Conservation (phyloP, 2,113 vertebrate genomes). For the Odontesthes bonariensis region DNA sequence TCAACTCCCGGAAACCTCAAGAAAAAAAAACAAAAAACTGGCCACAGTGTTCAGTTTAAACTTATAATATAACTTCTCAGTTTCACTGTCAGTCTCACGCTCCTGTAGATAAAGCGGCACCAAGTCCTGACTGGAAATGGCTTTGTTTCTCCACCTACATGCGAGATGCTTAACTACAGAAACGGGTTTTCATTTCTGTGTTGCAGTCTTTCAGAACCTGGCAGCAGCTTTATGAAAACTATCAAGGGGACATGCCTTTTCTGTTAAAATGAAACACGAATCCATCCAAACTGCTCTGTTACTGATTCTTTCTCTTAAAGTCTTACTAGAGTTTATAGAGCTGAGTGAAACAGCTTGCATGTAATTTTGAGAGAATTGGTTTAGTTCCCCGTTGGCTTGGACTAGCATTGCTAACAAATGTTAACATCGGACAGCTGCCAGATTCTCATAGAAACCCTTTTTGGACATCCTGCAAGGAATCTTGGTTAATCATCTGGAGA, state of each 20-base stretch:
- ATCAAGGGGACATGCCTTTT: constrained; percentile 38
- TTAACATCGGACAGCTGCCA: constrained; percentile 38
- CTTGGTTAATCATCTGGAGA: constrained; percentile 35
- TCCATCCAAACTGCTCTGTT: constrained; percentile 44
- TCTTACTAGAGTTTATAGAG: constrained; percentile 34
- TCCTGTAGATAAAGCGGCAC: not conserved
- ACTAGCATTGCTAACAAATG: constrained; percentile 54
- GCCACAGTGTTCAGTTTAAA: not conserved
- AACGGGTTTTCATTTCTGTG: constrained; percentile 5
- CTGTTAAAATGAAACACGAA: constrained; percentile 58
- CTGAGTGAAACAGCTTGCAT: constrained; percentile 47
- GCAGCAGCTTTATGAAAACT: constrained; percentile 20
- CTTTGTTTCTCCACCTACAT: not conserved
- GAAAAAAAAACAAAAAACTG: not conserved
- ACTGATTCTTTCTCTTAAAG: constrained; percentile 30
- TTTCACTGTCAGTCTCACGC: not conserved
- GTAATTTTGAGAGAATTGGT: constrained; percentile 54
- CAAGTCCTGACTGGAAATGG: not conserved
- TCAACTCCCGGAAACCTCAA: constrained; percentile 6
- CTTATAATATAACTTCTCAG: not conserved
- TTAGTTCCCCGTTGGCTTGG: constrained; percentile 51
- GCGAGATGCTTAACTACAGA: not conserved
- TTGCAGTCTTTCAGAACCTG: constrained; percentile 1
- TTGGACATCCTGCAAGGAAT: constrained; percentile 47
- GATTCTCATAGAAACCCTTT: constrained; percentile 39